Evolutionary conservation across 2,888 invertebrate genomes (phyloP).

Genomic region (Athetis lepigone): DNA sequence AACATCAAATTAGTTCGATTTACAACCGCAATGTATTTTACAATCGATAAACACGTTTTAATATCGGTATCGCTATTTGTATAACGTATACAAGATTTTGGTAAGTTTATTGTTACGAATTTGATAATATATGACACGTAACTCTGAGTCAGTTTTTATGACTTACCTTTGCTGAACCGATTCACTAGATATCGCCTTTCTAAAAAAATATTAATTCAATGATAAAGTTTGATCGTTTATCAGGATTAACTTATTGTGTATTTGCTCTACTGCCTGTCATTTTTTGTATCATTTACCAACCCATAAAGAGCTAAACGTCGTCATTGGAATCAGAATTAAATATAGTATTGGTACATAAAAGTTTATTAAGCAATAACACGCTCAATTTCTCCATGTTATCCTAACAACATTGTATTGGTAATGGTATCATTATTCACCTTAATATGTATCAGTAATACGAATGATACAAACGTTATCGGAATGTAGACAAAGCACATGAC

Average conservation of each 20-base stretch:
- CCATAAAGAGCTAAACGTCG: background rate
- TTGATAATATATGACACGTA: constrained; percentile 14
- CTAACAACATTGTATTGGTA: background rate
- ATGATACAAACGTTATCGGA: constrained; percentile 23
- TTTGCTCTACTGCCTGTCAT: background rate
- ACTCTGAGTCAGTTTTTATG: constrained; percentile 8
- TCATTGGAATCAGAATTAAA: background rate
- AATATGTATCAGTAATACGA: background rate
- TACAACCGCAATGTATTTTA: constrained; percentile 7
- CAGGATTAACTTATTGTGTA: background rate
- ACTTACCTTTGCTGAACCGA: constrained; percentile 9
- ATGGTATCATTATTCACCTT: background rate
- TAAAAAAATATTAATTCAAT: constrained; percentile 12
- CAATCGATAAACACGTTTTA: constrained; percentile 14
- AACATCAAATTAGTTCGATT: constrained; percentile 2
- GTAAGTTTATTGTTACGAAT: background rate
- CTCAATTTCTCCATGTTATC: background rate
- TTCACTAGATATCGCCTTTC: constrained; percentile 1
- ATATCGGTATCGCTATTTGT: constrained; percentile 2
- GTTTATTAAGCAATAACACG: background rate
- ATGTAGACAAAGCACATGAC: constrained; percentile 7
- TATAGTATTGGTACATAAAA: background rate
- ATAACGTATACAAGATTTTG: constrained; percentile 13
- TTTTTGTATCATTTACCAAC: background rate
- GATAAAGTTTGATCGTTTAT: background rate